Percentiles rank a stretch among this genome's conserved stretches.
phyloP scores from a whole-genome alignment of 2,113 vertebrate species.

The Phainopepla nitens region DNA sequence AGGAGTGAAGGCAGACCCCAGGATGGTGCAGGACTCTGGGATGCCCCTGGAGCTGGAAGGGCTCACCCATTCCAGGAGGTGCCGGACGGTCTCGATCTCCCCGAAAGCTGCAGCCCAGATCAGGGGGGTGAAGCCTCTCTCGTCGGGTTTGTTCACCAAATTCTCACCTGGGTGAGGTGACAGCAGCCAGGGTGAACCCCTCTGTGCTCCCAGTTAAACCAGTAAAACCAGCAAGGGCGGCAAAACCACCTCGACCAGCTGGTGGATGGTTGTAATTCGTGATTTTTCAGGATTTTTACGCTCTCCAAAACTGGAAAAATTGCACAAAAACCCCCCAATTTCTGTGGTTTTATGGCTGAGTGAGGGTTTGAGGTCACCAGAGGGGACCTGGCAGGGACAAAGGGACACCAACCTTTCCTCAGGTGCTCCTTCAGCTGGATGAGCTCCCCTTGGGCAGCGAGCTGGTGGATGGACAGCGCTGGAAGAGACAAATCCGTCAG shows the following conservation, averaged over 20 bases:
- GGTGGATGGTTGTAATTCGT: fast-evolving
- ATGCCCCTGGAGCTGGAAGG: fast-evolving
- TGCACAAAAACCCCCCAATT: background rate
- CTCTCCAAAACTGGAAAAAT: background rate
- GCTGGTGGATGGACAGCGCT: constrained; percentile 92
- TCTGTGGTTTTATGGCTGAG: fast-evolving
- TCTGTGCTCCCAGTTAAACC: background rate
- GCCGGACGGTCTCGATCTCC: constrained; percentile 88
- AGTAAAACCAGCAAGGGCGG: background rate
- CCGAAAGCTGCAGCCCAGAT: constrained; percentile 97
- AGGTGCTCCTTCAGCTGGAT: constrained; percentile 82
- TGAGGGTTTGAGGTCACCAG: fast-evolving
- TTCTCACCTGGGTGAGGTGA: constrained; percentile 71
- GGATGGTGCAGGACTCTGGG: background rate
- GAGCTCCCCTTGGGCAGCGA: constrained; percentile 92
- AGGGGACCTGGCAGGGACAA: background rate
- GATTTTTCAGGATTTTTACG: fast-evolving
- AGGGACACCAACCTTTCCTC: constrained; percentile 71
- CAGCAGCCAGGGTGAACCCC: background rate
- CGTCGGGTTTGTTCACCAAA: constrained; percentile 86
- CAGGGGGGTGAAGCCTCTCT: constrained; percentile 91
- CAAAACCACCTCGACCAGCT: fast-evolving
- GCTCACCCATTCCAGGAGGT: constrained; percentile 88
- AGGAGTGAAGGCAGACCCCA: background rate
- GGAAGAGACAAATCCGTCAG: background rate